Evolutionary conservation across 2,113 vertebrate species (phyloP), one percentile per base, ranked within the genome.

Genomic region (Carassius gibelio): DNA sequence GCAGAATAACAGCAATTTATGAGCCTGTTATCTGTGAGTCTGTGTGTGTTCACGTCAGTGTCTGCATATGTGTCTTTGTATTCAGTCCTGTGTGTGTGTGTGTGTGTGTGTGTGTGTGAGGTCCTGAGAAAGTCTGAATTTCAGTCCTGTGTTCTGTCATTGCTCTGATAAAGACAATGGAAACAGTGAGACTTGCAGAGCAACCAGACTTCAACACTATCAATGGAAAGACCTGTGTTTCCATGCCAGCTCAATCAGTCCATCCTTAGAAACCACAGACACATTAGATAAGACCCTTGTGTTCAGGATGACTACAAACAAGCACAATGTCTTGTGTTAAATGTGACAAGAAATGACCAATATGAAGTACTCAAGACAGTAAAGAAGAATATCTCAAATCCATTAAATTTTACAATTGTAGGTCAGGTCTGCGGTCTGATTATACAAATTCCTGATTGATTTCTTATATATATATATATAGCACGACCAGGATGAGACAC

Each of bases 161-260:
- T 85, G 87, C 84, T 59, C 88, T 55, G 93, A 94, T 94, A 94
- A 92, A 85, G 89, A 81, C 84, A 75, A 88, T 94, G 94, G 93
- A 94, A 94, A 94, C 87, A 93, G 87, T 93, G 92, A 92, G 91
- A 83, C 90, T 89, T 81, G 88, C 88, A 90, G 93, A 71, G 48
- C 34, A 81, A 57, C 50, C 62, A 78, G 68, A 26, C 84, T 79
- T 79, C 13, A 68, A 57, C 84, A 79, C 64, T 85, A 85, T 85
- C 75, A 74, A 19, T 48, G 36, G 26, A 85, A 69, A 55, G 61
- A 69, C 59, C 26, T 69, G 50, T 78, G 61, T 38, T 79, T 85
- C 75, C 75, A 75, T 15, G 14, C 89, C 91, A 89, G 86, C 87
- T 91, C 59, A 61, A 90, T 89, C 89, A 89, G 88, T 93, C 87